Evolutionary conservation across 2,113 vertebrate genomes (phyloP).

Genomic region (Ameiurus melas): DNA sequence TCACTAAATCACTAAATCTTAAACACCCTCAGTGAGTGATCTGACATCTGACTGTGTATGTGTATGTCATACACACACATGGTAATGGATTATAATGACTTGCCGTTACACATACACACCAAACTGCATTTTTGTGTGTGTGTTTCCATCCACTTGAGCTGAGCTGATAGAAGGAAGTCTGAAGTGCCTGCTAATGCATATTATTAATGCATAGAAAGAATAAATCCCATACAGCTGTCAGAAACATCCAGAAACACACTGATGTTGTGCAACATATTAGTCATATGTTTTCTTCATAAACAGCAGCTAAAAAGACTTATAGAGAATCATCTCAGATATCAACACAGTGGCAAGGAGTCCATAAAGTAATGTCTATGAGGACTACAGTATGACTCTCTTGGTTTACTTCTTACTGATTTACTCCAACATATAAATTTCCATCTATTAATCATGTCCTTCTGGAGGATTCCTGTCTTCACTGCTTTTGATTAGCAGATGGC

Average conservation of each 20-base stretch:
- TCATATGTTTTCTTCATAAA: not conserved
- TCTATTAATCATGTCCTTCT: not conserved
- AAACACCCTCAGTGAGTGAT: not conserved
- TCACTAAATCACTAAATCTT: not conserved
- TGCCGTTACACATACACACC: not conserved
- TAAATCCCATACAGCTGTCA: not conserved
- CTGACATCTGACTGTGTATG: not conserved
- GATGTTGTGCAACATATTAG: not conserved
- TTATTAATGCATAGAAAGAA: not conserved
- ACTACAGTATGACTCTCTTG: not conserved
- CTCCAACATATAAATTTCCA: not conserved
- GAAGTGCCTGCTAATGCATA: not conserved
- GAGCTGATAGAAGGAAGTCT: not conserved
- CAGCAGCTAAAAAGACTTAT: not conserved
- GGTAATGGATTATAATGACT: not conserved
- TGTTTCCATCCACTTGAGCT: not conserved
- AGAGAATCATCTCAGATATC: not conserved
- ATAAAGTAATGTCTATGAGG: not conserved
- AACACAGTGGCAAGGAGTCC: not conserved
- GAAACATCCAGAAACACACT: not conserved
- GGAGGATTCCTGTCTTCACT: not conserved
- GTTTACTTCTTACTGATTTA: not conserved
- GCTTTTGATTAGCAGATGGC: not conserved
- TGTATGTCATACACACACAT: not conserved
- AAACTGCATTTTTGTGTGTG: not conserved